Conservation (phyloP, 2,888 invertebrate genomes). For the Ommatoiulus sabulosus region DNA sequence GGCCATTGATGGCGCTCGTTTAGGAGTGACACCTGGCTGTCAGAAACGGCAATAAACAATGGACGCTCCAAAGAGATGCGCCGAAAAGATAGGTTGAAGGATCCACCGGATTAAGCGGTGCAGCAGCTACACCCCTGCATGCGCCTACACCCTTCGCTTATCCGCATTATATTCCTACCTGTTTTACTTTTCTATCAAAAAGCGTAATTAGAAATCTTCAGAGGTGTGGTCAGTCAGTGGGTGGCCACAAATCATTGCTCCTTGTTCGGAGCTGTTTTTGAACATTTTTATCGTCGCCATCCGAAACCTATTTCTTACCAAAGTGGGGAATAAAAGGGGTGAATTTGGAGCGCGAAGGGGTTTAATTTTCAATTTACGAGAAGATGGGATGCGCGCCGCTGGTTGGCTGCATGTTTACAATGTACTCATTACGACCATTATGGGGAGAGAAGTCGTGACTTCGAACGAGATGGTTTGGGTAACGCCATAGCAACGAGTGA, state of each 20-base stretch:
- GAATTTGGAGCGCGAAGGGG: neutral
- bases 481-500: neutral
- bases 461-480: neutral
- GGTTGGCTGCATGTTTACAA: slow-evolving; percentile 17
- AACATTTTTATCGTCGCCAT: neutral
- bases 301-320: slow-evolving; percentile 26
- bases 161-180: neutral
- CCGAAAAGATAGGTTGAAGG: neutral
- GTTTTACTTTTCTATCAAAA: slow-evolving; percentile 34
- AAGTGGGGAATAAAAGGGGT: neutral
- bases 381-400: neutral
- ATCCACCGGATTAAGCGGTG: slow-evolving; percentile 23
- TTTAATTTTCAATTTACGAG: slow-evolving; percentile 8
- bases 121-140: neutral
- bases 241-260: slow-evolving; percentile 34
- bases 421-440: neutral
- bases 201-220: slow-evolving; percentile 27
- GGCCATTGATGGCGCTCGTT: neutral
- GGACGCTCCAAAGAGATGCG: neutral
- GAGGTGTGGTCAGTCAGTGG: slow-evolving; percentile 20
- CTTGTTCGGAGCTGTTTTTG: neutral
- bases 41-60: slow-evolving; percentile 5
- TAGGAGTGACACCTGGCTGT: slow-evolving; percentile 34
- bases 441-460: neutral
- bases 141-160: neutral